Base-by-base conservation (phyloP, 2,113 vertebrate species). In the Phasianus colchicus region DNA sequence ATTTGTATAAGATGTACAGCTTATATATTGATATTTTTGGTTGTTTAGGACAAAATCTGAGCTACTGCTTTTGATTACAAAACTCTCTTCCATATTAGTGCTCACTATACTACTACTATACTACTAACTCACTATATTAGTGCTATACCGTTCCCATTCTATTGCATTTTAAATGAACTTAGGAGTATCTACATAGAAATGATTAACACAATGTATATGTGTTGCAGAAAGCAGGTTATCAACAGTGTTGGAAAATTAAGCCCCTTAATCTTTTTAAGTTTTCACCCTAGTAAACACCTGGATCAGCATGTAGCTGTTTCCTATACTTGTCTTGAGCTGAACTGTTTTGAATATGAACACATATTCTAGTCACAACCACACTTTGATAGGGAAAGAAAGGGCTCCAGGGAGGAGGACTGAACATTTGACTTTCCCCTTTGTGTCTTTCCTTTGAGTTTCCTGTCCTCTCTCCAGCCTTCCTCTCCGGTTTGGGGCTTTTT, bases 361-460 rank as follows among this genome's bases (percentile, higher is more conserved):
- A 29, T 43, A 0, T 80, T 66, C 42, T 36, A 30, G 83, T 80
- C 69, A 70, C 34, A 54, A n/a, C 4, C 24, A 50, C 36, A 77
- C 15, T 74, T 42, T 52, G 40, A 78, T 32, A 78, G 42, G 29
- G 30, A 71, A 13, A 65, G 48, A 75, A 88, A 13, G 40, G 72
- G 14, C 52, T 94, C 1, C 0, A 54, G 67, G 16, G 25, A 74
- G 36, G 34, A 76, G 77, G 64, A 77, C n/a, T 57, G 61, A 91
- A 17, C 17, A 11, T 86, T 29, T 43, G 36, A 57, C 45, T 85
- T 89, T 63, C 34, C 29, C 9, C 7, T 93, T 85, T 1, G 4
- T 78, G 34, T 86, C 65, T 25, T 89, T 64, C 48, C 47, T 25
- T 67, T 63, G 82, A 81, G 47, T 70, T 67, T 93, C 87, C 63